phyloP scores from a whole-genome alignment of 2,888 invertebrate species.

The Oligia fasciuncula region DNA sequence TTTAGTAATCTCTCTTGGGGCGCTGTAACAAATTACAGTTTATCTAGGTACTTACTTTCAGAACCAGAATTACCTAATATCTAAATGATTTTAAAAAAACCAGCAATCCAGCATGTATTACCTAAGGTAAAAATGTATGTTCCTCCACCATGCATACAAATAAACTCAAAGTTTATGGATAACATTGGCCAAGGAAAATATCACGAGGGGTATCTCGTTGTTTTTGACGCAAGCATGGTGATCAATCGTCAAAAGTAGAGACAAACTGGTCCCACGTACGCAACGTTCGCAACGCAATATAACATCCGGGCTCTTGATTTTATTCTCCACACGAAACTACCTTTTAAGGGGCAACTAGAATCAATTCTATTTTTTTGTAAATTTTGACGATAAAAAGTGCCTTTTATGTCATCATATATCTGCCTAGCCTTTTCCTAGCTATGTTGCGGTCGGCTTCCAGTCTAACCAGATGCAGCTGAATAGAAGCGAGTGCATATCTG shows the following conservation, averaged over 20 bases:
- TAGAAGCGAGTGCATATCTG: no score
- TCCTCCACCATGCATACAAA: neutral
- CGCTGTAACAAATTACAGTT: conserved; percentile 16
- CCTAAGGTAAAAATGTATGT: neutral
- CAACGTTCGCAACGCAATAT: neutral
- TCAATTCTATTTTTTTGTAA: neutral
- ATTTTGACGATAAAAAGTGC: neutral
- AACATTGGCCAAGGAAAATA: neutral
- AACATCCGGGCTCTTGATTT: neutral
- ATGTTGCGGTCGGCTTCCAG: no score
- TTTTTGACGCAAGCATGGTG: neutral
- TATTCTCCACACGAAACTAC: neutral
- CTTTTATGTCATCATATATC: neutral
- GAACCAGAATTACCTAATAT: neutral
- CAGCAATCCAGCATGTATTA: no score
- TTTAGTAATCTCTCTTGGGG: conserved; percentile 4
- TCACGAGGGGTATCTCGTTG: neutral
- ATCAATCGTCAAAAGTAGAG: neutral
- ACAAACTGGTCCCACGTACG: neutral
- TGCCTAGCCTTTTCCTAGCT: no score
- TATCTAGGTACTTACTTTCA: neutral
- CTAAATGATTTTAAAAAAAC: neutral
- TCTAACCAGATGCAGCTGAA: no score
- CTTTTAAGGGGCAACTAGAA: neutral
- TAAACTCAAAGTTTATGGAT: neutral